Conservation (phyloP, 2,113 vertebrate genomes). For the Pelecanus crispus region DNA sequence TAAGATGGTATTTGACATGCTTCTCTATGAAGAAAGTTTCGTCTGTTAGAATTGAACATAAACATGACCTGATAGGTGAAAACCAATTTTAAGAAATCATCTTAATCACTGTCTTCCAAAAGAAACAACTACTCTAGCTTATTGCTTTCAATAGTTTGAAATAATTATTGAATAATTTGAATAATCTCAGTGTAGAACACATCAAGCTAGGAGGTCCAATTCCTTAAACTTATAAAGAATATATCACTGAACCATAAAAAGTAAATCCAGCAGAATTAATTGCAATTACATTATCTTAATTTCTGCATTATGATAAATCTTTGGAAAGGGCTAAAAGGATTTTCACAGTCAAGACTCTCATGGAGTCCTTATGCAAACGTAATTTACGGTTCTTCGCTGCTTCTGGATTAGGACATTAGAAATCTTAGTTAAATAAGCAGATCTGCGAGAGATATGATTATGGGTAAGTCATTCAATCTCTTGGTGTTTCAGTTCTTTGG, state of each 20-base stretch:
- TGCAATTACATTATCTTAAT: not conserved
- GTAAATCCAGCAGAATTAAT: not conserved
- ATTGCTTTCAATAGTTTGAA: not conserved
- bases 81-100: not conserved
- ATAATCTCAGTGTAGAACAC: not conserved
- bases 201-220: not conserved
- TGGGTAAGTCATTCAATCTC: not conserved
- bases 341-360: not conserved
- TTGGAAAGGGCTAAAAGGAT: not conserved
- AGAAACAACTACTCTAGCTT: not conserved
- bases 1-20: not conserved
- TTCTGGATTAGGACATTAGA: not conserved
- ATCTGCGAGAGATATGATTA: not conserved
- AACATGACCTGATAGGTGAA: not conserved
- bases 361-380: not conserved
- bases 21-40: not conserved
- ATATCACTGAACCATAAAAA: not conserved
- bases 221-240: not conserved
- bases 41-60: not conserved
- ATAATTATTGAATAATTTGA: not conserved
- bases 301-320: not conserved
- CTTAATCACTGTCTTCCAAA: not conserved
- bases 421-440: not conserved
- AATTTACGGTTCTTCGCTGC: not conserved
- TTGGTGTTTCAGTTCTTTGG: not conserved